phyloP scores from a whole-genome alignment of 1,140 invertebrate species.

The Cephus cinctus region DNA sequence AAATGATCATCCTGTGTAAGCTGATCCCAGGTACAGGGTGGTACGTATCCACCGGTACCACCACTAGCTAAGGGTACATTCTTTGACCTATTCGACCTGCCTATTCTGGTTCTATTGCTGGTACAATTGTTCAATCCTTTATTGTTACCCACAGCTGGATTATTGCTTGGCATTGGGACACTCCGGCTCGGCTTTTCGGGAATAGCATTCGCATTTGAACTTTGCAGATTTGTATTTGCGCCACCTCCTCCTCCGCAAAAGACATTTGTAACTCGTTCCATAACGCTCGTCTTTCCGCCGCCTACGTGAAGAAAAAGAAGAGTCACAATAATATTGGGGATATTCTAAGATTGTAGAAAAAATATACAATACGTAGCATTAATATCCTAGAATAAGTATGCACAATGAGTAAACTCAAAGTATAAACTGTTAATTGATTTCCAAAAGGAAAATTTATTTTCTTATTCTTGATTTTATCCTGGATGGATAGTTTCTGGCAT shows the following conservation, averaged over 20 bases:
- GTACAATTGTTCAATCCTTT: conserved; percentile 35
- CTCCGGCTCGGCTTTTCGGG: conserved; percentile 60
- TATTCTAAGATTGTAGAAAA: no score
- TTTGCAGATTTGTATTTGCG: conserved; percentile 49
- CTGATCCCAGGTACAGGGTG: conserved; percentile 69
- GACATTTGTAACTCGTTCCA: conserved; percentile 81
- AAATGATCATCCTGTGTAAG: conserved; percentile 82
- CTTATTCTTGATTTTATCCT: no score
- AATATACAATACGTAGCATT: no score
- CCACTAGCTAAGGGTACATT: conserved; percentile 44
- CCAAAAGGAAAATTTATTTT: no score
- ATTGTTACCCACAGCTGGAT: conserved; percentile 34
- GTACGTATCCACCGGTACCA: conserved; percentile 39
- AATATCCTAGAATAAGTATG: no score
- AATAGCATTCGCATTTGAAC: conserved; percentile 39
- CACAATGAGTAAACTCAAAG: no score
- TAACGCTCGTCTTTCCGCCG: conserved; percentile 66
- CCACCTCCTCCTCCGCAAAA: conserved; percentile 68
- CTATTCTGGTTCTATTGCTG: conserved; percentile 24
- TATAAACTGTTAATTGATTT: no score
- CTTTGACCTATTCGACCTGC: conserved; percentile 35
- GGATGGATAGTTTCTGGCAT: no score
- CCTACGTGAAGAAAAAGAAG: no score
- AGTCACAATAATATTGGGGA: no score
- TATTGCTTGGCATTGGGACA: conserved; percentile 25